Evolutionary conservation across 2,113 vertebrate species (phyloP).

Genomic region (Gallinago media): DNA sequence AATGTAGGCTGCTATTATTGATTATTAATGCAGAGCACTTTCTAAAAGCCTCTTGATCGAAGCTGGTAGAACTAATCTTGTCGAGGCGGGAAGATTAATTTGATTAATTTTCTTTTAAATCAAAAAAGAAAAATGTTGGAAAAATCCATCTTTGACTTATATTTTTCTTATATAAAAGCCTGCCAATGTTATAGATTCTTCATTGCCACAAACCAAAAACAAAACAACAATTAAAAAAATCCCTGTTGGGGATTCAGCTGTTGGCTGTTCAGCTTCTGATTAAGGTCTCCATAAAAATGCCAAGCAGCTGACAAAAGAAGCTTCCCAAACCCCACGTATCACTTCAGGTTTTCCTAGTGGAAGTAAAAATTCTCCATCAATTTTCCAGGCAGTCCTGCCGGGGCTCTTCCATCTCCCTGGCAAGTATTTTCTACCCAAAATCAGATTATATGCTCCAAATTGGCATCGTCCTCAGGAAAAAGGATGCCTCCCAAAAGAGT

Average conservation of each 20-base stretch:
- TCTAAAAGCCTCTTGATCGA: conserved; percentile 23
- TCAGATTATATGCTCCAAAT: neutral
- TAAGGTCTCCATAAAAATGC: neutral
- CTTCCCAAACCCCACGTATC: neutral
- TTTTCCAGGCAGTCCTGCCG: neutral
- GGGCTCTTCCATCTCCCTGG: neutral
- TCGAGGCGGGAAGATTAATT: neutral
- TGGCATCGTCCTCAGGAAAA: neutral
- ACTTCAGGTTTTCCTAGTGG: neutral
- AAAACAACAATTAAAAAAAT: neutral
- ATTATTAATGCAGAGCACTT: conserved; percentile 30
- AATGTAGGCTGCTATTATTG: conserved; percentile 43
- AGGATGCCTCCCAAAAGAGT: neutral
- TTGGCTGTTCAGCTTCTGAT: neutral
- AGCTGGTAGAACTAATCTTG: neutral
- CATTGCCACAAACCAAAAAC: neutral
- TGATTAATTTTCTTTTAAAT: conserved; percentile 58
- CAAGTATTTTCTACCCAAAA: neutral
- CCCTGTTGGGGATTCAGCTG: neutral
- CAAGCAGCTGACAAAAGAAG: neutral
- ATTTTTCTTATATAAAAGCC: conserved; percentile 1
- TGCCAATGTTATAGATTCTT: neutral
- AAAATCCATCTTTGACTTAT: neutral
- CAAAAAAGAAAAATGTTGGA: neutral
- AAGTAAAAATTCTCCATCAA: neutral